Conservation (phyloP, 2,888 invertebrate genomes). For the Mesopsocus fuscifrons region DNA sequence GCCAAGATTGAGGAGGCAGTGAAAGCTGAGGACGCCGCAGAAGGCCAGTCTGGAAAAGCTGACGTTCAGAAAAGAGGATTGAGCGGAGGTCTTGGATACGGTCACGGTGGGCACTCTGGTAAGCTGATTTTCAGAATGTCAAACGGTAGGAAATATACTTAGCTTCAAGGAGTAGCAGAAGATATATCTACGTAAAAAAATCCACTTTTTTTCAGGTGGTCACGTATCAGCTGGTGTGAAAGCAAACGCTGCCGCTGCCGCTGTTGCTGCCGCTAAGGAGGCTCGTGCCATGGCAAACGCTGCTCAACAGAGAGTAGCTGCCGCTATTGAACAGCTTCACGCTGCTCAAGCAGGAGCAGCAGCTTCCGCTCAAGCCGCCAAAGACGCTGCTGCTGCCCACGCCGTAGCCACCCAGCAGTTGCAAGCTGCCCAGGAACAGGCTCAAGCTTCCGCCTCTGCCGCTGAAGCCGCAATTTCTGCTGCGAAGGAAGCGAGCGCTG, state of each 20-base stretch:
- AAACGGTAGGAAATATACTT: not conserved
- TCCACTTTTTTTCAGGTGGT: not conserved
- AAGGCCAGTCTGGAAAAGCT: not conserved
- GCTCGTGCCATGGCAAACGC: not conserved
- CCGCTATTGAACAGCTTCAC: not conserved
- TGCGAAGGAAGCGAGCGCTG: not conserved
- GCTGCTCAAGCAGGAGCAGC: not conserved
- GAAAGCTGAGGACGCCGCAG: not conserved
- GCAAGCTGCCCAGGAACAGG: not conserved
- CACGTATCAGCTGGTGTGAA: not conserved
- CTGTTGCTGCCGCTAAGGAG: conserved; percentile 1
- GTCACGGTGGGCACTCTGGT: not conserved
- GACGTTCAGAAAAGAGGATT: not conserved
- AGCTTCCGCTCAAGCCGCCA: not conserved
- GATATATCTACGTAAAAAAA: not conserved
- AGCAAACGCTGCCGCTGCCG: not conserved
- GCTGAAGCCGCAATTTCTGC: not conserved
- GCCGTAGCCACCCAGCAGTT: not conserved
- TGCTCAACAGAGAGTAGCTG: not conserved
- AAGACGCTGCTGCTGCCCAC: not conserved
- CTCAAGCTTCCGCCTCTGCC: not conserved
- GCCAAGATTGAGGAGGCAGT: conserved; percentile 1
- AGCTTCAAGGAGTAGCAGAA: too few species aligned
- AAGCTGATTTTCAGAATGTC: too few species aligned
- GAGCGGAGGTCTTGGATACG: not conserved